Evolutionary conservation across 2,888 invertebrate genomes (phyloP).

Genomic region (Monoplex corrugatus): DNA sequence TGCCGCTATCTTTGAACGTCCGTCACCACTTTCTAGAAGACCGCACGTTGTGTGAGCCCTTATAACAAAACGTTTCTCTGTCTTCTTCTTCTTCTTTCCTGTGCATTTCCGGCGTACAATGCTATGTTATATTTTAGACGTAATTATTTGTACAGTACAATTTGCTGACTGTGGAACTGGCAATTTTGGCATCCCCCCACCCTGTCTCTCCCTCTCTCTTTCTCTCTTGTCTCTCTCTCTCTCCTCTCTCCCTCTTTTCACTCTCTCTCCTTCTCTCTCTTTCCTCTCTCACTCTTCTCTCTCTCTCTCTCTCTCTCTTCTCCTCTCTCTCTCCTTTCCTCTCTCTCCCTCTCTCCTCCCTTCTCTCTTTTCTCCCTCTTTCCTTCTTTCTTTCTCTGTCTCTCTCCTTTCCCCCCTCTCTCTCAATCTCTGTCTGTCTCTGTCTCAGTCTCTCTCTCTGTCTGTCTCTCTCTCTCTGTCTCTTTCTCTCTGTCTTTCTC

Average conservation of each 20-base stretch:
- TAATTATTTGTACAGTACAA: no score
- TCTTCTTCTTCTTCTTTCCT: no score
- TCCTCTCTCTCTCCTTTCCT: background rate
- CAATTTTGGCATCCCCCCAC: no score
- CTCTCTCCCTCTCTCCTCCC: background rate
- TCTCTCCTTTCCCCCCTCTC: background rate
- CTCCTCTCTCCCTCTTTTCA: no score
- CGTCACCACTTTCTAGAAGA: no score
- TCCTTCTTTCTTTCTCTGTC: background rate
- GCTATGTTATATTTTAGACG: no score
- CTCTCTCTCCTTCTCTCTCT: background rate
- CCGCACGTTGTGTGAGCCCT: no score
- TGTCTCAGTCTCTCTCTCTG: background rate
- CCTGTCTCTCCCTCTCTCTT: background rate
- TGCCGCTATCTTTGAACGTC: no score
- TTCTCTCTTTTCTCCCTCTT: background rate
- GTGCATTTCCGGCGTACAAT: no score
- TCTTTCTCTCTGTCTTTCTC: slow-evolving; percentile 3
- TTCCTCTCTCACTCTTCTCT: background rate
- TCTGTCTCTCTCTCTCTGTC: background rate
- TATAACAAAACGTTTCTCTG: no score
- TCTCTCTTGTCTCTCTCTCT: background rate
- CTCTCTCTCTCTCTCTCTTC: background rate
- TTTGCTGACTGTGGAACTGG: no score
- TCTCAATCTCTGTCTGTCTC: background rate